Evolutionary conservation across 2,797 vertebrate genomes (phyloP).

Genomic region (Lithobates pipiens): DNA sequence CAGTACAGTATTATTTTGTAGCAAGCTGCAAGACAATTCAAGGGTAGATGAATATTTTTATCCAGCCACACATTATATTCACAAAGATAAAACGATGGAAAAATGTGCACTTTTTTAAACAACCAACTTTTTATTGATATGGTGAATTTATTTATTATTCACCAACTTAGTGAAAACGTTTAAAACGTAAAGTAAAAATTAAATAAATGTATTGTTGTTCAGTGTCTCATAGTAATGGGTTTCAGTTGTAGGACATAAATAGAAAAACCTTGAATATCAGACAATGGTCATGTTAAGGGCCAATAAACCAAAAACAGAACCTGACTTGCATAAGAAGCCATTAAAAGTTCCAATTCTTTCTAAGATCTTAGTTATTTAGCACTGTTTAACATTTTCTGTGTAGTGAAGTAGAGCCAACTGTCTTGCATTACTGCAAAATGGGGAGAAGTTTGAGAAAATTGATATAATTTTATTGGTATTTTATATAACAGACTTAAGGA

Average conservation of each 20-base stretch:
- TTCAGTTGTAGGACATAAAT: slow-evolving; percentile 61
- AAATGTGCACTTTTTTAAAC: slow-evolving; percentile 68
- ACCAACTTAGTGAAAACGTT: slow-evolving; percentile 73
- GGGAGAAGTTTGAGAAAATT: not conserved
- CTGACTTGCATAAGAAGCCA: not conserved
- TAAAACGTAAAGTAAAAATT: slow-evolving; percentile 76
- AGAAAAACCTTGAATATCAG: not conserved
- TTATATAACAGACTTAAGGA: no score
- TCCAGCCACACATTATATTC: slow-evolving; percentile 43
- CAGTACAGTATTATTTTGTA: slow-evolving; percentile 63
- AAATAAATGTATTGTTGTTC: slow-evolving; percentile 80
- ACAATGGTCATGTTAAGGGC: not conserved
- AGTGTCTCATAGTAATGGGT: slow-evolving; percentile 76
- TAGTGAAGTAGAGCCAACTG: no score
- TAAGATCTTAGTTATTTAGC: not conserved
- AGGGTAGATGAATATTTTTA: slow-evolving; percentile 35
- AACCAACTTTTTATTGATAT: slow-evolving; percentile 78
- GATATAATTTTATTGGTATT: no score
- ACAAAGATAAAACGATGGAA: slow-evolving; percentile 68
- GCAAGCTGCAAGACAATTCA: slow-evolving; percentile 58
- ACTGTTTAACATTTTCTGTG: no score
- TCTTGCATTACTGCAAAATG: not conserved
- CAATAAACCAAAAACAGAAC: not conserved
- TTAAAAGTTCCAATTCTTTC: no score
- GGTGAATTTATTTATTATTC: slow-evolving; percentile 73